Conservation (phyloP, 2,113 vertebrate genomes). For the Xiphophorus hellerii region DNA sequence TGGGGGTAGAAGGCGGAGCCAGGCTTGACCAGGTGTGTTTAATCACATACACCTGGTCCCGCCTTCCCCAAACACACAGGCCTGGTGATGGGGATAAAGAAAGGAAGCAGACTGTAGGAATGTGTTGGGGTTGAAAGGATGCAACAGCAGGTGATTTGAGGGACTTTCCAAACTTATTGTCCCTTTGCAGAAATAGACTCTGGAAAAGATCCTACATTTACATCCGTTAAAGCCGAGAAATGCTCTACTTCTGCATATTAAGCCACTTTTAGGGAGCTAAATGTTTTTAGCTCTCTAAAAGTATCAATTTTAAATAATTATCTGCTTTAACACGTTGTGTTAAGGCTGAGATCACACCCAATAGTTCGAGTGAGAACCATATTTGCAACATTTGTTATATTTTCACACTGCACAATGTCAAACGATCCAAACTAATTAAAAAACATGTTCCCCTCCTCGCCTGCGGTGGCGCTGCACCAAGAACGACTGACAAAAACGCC, state of each 20-base stretch:
- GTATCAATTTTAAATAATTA: too few relatives aligned
- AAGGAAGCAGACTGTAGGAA: slow-evolving; percentile 13
- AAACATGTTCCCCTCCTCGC: too few relatives aligned
- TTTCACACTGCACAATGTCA: too few relatives aligned
- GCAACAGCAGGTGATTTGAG: slow-evolving; percentile 33
- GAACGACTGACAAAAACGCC: too few relatives aligned
- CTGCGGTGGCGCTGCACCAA: too few relatives aligned
- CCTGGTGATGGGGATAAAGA: slow-evolving; percentile 13
- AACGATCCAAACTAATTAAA: too few relatives aligned
- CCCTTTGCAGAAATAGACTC: slow-evolving; percentile 6
- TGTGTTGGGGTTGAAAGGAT: slow-evolving; percentile 37
- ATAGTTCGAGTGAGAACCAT: too few relatives aligned
- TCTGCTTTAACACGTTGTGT: too few relatives aligned
- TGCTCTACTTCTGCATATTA: neutral
- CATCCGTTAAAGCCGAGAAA: slow-evolving; percentile 3
- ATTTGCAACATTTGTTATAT: too few relatives aligned
- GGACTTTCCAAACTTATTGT: slow-evolving; percentile 49
- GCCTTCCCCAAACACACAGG: slow-evolving; percentile 14
- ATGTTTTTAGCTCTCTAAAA: too few relatives aligned
- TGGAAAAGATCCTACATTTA: slow-evolving; percentile 22
- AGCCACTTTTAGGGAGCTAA: too few relatives aligned
- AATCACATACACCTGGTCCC: slow-evolving; percentile 29
- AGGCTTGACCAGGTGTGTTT: slow-evolving; percentile 52
- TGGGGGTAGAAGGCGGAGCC: neutral
- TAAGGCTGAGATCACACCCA: too few relatives aligned